Evolutionary conservation across 2,888 invertebrate genomes (phyloP).

Genomic region (Oligia latruncula): DNA sequence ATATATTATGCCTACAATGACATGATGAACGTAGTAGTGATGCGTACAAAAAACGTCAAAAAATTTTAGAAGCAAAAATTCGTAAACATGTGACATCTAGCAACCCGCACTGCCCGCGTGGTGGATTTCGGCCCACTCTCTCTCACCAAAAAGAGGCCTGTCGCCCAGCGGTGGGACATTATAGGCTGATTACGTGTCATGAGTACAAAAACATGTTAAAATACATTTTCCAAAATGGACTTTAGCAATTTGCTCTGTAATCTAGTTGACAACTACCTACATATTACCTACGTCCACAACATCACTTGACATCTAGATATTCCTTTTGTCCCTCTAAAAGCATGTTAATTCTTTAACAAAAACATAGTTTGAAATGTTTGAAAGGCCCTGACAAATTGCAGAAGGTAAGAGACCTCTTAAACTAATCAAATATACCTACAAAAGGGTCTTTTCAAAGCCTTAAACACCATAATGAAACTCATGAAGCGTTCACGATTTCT

Average conservation of each 20-base stretch:
- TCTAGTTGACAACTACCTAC: conserved; percentile 18
- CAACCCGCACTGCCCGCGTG: not conserved
- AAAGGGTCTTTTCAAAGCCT: conserved; percentile 22
- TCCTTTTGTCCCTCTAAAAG: not conserved
- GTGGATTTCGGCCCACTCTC: not conserved
- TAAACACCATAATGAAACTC: conserved; percentile 29
- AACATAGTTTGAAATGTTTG: conserved; percentile 4
- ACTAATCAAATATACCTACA: conserved; percentile 41
- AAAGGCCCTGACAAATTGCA: conserved; percentile 24
- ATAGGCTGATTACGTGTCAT: not conserved
- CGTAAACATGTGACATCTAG: not conserved
- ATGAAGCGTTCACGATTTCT: conserved; percentile 56
- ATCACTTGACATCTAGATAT: conserved; percentile 43
- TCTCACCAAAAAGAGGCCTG: no score
- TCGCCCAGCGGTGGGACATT: not conserved
- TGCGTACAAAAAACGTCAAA: not conserved
- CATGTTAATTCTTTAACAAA: conserved; percentile 28
- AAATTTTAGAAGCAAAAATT: not conserved
- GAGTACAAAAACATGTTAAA: not conserved
- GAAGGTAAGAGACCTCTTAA: conserved; percentile 34
- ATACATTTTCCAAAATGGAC: conserved; percentile 26
- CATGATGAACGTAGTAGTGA: not conserved
- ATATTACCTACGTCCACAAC: conserved; percentile 1
- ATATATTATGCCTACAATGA: not conserved
- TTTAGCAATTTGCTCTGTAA: conserved; percentile 6